Conservation (phyloP, 2,797 vertebrate species). For the Darevskia nairensis region DNA sequence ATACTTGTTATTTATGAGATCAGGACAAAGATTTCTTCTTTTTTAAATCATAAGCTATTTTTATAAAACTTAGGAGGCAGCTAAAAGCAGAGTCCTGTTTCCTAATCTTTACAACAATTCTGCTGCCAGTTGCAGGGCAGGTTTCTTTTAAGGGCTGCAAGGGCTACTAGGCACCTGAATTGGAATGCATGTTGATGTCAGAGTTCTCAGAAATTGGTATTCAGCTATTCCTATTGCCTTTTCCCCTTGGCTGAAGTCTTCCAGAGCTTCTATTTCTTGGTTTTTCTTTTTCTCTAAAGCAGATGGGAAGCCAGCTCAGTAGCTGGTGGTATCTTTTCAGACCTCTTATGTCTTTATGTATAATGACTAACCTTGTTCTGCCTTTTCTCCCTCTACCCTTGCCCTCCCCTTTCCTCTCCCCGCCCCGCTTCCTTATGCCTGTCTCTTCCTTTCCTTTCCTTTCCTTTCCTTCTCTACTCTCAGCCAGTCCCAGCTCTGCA, state of each 20-base stretch:
- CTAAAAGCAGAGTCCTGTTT: not conserved
- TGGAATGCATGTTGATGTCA: not conserved
- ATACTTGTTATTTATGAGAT: not conserved
- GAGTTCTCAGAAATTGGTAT: not conserved
- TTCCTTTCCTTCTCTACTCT: conserved; percentile 67
- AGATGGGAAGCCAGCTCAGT: not conserved
- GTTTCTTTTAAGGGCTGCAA: not conserved
- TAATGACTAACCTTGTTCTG: conserved; percentile 76
- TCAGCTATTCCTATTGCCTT: not conserved
- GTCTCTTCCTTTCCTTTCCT: conserved; percentile 43
- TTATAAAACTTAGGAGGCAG: not conserved
- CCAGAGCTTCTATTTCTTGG: not conserved
- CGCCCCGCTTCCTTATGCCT: conserved; percentile 48
- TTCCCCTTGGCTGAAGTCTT: not conserved
- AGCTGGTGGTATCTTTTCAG: conserved; percentile 1
- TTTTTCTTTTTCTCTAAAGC: not conserved
- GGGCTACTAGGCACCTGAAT: not conserved
- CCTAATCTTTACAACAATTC: not conserved
- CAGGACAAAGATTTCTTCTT: too few relatives aligned
- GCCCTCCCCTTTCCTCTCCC: conserved; percentile 1
- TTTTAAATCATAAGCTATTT: too few relatives aligned
- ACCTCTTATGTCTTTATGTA: conserved; percentile 22
- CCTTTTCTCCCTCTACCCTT: conserved; percentile 65
- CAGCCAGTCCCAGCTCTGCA: conserved; percentile 94
- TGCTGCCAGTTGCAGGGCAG: not conserved